These are phyloP conservation scores for Coluber constrictor DNA, from an alignment of 2,797 vertebrate species.

Conservation along the genomic window DNA sequence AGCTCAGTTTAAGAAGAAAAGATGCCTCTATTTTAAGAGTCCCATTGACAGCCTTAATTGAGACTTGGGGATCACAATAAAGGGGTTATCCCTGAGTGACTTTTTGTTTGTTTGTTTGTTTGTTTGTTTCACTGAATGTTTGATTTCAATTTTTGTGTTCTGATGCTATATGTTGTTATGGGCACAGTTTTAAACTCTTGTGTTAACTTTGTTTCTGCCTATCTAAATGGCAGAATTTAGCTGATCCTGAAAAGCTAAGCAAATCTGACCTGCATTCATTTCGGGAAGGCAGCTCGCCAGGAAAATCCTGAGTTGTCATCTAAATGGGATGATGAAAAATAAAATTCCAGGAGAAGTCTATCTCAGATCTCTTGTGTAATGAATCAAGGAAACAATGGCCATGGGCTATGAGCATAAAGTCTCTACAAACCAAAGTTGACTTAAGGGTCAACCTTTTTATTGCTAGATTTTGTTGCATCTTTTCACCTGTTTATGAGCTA, in stretches of 20 bases:
- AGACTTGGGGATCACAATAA: background rate
- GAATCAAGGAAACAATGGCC: background rate
- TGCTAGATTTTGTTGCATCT: background rate
- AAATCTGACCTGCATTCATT: background rate
- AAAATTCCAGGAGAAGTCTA: background rate
- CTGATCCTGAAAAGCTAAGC: background rate
- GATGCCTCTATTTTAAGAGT: background rate
- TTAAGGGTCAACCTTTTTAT: background rate
- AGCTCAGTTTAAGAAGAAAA: background rate
- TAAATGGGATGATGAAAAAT: background rate
- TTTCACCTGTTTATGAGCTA: background rate
- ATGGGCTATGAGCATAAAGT: background rate
- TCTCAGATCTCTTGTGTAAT: background rate
- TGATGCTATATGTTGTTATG: background rate
- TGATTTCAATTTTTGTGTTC: background rate
- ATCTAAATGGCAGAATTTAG: background rate
- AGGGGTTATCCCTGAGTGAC: background rate
- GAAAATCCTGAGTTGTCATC: background rate
- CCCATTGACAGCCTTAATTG: background rate
- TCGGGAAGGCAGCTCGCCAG: background rate
- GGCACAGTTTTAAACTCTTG: background rate
- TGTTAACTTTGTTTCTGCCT: background rate
- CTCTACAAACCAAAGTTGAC: background rate
- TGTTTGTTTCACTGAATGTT: background rate
- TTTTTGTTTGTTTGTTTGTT: background rate